Percentiles rank a stretch among this genome's conserved stretches.
Conservation (phyloP, 1,140 invertebrate genomes). For the Campodea augens region DNA sequence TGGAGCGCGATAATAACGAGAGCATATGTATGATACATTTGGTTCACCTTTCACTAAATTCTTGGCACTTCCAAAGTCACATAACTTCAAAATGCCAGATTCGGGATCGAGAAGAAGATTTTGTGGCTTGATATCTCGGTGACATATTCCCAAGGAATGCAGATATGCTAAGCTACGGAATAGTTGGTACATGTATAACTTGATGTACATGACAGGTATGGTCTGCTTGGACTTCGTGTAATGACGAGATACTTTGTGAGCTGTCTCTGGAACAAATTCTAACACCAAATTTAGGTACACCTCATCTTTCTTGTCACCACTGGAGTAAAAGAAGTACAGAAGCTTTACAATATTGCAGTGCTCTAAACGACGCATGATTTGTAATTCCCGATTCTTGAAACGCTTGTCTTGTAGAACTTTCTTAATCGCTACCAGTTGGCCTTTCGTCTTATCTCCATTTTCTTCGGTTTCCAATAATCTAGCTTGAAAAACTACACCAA, state of each 20-base stretch:
- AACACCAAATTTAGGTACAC: constrained; percentile 99
- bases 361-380: constrained; percentile 97
- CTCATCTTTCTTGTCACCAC: constrained; percentile 99
- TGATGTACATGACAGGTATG: constrained; percentile 98
- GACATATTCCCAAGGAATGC: constrained; percentile 95
- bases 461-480: constrained; percentile 88
- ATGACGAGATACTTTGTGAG: constrained; percentile 97
- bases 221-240: constrained; percentile 98
- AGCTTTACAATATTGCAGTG: constrained; percentile 99
- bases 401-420: constrained; percentile 99
- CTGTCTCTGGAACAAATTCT: constrained; percentile 99
- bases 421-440: constrained; percentile 96
- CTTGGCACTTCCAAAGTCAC: constrained; percentile 99
- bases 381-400: constrained; percentile 99
- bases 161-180: constrained; percentile 98
- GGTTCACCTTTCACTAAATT: constrained; percentile 92
- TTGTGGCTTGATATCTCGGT: constrained; percentile 99
- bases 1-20: constrained; percentile 95
- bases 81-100: constrained; percentile 91
- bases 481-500: constrained; percentile 97
- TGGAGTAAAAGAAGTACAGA: constrained; percentile 99
- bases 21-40: constrained; percentile 99
- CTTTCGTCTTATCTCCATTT: no score
- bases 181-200: constrained; percentile 99
- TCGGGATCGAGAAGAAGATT: constrained; percentile 94